Percentiles rank a stretch among this genome's conserved stretches.
Conservation (phyloP, 2,113 vertebrate genomes). For the Rhea pennata region DNA sequence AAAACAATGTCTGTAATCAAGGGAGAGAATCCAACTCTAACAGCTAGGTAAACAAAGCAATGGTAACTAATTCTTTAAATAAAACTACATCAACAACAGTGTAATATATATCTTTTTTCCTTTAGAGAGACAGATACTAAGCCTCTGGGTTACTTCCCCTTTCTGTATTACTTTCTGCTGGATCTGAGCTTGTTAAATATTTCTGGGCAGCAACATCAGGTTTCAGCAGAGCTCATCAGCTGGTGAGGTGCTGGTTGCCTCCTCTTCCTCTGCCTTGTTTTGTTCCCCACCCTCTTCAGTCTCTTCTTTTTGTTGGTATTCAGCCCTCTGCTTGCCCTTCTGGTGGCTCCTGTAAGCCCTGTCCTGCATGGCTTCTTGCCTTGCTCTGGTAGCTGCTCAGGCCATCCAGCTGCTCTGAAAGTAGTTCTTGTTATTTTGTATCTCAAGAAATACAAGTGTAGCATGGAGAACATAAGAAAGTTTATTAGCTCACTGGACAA, state of each 20-base stretch:
- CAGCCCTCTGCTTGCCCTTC: too few relatives aligned
- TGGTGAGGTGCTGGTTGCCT: neutral
- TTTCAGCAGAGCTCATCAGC: neutral
- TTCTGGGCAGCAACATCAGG: neutral
- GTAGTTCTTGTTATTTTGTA: neutral
- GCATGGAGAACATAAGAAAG: neutral
- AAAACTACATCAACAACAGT: neutral
- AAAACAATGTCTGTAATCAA: neutral
- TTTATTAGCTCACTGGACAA: neutral
- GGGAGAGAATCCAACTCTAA: neutral
- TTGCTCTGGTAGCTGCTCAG: neutral
- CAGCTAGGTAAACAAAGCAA: neutral
- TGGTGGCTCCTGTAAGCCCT: neutral
- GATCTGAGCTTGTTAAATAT: neutral
- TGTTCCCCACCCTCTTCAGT: neutral
- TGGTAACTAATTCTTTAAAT: neutral
- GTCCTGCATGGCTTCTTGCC: neutral
- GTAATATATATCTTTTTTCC: neutral
- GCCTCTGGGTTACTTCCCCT: neutral
- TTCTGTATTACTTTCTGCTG: neutral
- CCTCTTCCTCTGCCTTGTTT: neutral
- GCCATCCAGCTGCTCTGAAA: neutral
- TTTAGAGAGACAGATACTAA: neutral
- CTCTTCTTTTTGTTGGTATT: neutral
- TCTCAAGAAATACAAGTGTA: fast-evolving